These are phyloP conservation scores for Cantharis lateralis DNA, from an alignment of 2,888 invertebrate genomes.

Conservation along the genomic window DNA sequence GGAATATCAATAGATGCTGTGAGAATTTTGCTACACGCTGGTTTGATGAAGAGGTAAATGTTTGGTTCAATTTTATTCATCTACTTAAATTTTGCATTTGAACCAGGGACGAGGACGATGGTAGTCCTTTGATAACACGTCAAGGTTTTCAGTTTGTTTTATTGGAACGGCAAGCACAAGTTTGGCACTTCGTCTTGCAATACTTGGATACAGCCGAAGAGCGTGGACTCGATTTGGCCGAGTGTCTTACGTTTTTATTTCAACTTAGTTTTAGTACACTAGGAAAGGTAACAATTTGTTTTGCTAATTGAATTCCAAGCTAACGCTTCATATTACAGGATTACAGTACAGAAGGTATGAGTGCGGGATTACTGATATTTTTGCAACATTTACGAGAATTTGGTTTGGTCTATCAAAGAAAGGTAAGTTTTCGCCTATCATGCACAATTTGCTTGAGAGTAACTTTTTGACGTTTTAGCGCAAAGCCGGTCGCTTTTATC, in stretches of 20 bases:
- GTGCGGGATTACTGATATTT: conserved; percentile 83
- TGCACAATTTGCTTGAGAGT: no score
- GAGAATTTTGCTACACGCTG: conserved; percentile 87
- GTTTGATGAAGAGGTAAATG: conserved; percentile 82
- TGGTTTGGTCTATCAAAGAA: conserved; percentile 95
- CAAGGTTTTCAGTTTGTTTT: conserved; percentile 97
- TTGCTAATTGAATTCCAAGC: neutral
- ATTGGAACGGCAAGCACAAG: conserved; percentile 89
- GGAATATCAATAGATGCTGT: conserved; percentile 95
- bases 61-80: neutral
- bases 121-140: conserved; percentile 86
- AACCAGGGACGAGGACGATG: conserved; percentile 73
- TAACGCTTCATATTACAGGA: conserved; percentile 64
- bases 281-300: conserved; percentile 69
- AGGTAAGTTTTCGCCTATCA: no score
- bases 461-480: conserved; percentile 59
- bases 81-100: conserved; percentile 1
- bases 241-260: conserved; percentile 94
- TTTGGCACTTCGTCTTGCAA: conserved; percentile 97
- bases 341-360: conserved; percentile 95
- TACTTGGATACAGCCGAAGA: conserved; percentile 92
- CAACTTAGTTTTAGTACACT: conserved; percentile 93
- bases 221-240: conserved; percentile 83
- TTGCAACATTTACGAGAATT: conserved; percentile 96
- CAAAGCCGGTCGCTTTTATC: conserved; percentile 91